Conservation (phyloP, 2,888 invertebrate genomes). For the Caenorhabditis afra region DNA sequence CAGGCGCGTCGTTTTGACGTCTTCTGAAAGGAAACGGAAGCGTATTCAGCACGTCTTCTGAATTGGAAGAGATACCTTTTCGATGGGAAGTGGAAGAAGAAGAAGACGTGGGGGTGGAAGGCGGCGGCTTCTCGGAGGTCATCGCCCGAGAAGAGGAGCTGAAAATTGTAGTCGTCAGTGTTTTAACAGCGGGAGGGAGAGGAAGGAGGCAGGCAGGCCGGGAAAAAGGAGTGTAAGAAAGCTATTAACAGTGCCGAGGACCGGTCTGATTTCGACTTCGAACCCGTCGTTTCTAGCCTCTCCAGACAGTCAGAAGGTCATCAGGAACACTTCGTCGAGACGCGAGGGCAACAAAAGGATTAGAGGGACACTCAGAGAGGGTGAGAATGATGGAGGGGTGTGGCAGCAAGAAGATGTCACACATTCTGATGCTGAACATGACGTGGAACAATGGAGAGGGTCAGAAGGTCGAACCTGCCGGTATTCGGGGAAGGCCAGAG, state of each 20-base stretch:
- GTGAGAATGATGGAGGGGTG: slow-evolving; percentile 3
- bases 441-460: neutral
- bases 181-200: no score
- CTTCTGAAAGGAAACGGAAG: slow-evolving; percentile 44
- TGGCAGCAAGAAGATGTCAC: neutral
- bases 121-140: no score
- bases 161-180: no score
- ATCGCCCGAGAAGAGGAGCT: no score
- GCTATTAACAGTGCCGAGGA: slow-evolving; percentile 36
- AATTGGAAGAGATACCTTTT: neutral
- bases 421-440: neutral
- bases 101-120: no score
- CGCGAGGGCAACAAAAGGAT: slow-evolving; percentile 30
- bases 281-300: no score
- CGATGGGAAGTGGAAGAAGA: neutral
- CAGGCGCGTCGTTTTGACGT: slow-evolving; percentile 58
- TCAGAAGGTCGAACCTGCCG: no score
- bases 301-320: slow-evolving; percentile 11
- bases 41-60: slow-evolving; percentile 1
- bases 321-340: slow-evolving; percentile 8
- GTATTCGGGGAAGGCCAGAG: no score
- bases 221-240: slow-evolving; percentile 27
- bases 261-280: slow-evolving; percentile 18
- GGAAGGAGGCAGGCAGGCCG: no score
- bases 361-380: neutral